Conservation (phyloP, 2,113 vertebrate species). For the Solenodon paradoxus region DNA sequence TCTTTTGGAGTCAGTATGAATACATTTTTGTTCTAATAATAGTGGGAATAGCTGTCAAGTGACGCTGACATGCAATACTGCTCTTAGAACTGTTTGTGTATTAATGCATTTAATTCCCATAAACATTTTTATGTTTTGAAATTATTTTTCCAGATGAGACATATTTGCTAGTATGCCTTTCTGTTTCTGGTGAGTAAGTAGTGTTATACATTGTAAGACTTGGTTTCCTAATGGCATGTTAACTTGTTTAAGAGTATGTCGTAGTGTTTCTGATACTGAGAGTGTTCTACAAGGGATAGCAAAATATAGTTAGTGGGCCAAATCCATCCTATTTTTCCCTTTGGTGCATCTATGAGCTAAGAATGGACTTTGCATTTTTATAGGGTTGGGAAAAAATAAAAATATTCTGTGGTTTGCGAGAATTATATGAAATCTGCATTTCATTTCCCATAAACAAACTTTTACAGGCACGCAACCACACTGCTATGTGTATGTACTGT, state of each 20-base stretch:
- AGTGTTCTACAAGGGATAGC: not conserved
- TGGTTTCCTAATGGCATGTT: not conserved
- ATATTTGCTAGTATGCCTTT: not conserved
- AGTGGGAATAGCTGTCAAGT: slow-evolving; percentile 15
- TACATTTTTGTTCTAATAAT: not conserved
- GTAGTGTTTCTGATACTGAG: not conserved
- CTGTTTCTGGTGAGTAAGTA: not conserved
- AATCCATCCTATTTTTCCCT: not conserved
- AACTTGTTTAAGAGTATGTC: not conserved
- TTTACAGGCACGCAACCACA: not conserved
- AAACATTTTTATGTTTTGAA: slow-evolving; percentile 9
- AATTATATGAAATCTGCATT: slow-evolving; percentile 30
- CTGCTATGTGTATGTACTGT: not conserved
- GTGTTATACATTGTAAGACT: not conserved
- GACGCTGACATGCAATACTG: not conserved
- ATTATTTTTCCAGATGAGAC: slow-evolving; percentile 5
- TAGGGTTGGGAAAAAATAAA: slow-evolving; percentile 3
- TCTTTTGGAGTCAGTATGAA: not conserved
- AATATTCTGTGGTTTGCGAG: not conserved
- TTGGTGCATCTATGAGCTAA: not conserved
- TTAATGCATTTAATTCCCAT: not conserved
- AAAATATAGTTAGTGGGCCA: not conserved
- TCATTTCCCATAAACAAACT: slow-evolving; percentile 23
- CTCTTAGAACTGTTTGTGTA: not conserved
- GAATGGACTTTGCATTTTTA: slow-evolving; percentile 28